These are phyloP conservation scores for Gnathonemus longibarbis DNA, from an alignment of 2,113 vertebrate species.

Conservation along the genomic window DNA sequence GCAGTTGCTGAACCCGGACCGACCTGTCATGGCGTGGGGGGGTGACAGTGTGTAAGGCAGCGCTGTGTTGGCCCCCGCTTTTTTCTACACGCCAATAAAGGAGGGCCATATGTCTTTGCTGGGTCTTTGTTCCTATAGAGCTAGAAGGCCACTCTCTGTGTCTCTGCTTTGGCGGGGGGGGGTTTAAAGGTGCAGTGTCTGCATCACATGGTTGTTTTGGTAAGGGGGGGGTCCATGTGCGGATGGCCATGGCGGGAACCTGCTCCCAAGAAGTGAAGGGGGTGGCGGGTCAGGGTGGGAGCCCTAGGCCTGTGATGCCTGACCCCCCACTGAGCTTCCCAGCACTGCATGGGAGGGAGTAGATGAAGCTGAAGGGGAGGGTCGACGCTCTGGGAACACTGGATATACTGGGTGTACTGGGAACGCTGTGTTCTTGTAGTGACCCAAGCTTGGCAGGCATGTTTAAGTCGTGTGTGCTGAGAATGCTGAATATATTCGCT, in stretches of 20 bases:
- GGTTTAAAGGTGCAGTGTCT: background rate
- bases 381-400: background rate
- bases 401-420: background rate
- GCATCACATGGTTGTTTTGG: background rate
- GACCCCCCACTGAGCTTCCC: background rate
- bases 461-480: background rate
- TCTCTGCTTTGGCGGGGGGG: background rate
- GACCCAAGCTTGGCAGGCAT: background rate
- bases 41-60: background rate
- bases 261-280: background rate
- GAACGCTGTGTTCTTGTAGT: background rate
- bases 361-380: background rate
- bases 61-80: background rate
- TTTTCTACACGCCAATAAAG: background rate
- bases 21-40: background rate
- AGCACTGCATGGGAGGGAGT: background rate
- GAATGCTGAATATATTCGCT: background rate
- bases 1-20: background rate
- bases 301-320: background rate
- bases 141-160: background rate
- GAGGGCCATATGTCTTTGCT: background rate
- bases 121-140: background rate
- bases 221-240: background rate
- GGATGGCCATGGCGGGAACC: background rate
- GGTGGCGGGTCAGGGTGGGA: too few relatives aligned